Evolutionary conservation across 1,140 invertebrate genomes (phyloP), one percentile per base, ranked within the genome.

Genomic region (Plutomurus gul): DNA sequence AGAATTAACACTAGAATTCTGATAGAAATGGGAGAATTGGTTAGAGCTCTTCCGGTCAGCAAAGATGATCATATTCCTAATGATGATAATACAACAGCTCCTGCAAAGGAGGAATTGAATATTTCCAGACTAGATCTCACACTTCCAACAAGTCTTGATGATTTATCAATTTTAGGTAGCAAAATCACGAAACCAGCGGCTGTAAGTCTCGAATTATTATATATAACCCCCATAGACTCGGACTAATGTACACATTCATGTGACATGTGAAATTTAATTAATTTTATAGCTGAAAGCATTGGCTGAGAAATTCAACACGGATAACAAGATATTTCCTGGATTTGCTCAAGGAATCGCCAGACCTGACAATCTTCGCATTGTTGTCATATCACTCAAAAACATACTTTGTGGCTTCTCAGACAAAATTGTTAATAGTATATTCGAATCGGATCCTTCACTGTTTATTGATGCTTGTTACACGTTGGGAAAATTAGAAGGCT

Each of bases 21-120:
- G 6, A 73, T 84, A 18, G 83, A 84, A 76, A 33, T 84, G 22
- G 81, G 81, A 25, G 75, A 77, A 20, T 72, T 84, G 5, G 79
- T 84, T n/a, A 46, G 73, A 10, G 81, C 36, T 3, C 49, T 84
- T 13, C 46, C 60, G 18, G 16, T 72, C 1, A 43, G 22, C n/a
- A 18, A 20, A 8, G 18, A 16, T 8, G 77, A n/a, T n/a, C n/a
- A 49, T 4, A 46, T 13, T 37, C 13, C 40, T 16, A 30, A 7
- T 39, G 39, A 75, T 47, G 5, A 37, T 22, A 33, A 46, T 11
- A 37, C 51, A 1, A 13, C 25, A 11, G 20, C 30, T 8, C 22
- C 20, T 30, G 30, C 0, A 77, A 71, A 11, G 40, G 3, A 18
- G n/a, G 20, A 33, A 49, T 75, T 30, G 79, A 82, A n/a, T 25